phyloP scores from a whole-genome alignment of 2,888 invertebrate species.

The Eulithis prunata region DNA sequence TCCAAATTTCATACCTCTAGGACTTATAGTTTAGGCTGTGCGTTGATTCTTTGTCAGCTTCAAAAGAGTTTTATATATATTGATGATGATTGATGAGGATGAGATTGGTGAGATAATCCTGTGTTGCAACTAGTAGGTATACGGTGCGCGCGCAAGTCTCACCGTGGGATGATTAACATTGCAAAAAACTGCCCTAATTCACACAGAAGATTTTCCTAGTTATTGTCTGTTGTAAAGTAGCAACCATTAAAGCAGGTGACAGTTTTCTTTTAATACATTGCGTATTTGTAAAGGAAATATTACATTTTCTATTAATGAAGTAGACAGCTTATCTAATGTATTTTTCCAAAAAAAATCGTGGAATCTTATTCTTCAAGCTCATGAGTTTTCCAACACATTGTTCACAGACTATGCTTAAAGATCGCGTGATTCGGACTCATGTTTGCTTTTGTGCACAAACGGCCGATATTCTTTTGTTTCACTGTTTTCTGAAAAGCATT shows the following conservation, averaged over 20 bases:
- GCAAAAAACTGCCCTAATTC: constrained; percentile 72
- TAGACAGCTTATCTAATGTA: no score
- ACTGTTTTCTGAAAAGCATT: constrained; percentile 28
- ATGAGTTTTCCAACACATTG: constrained; percentile 55
- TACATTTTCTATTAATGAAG: no score
- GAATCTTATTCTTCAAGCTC: background rate
- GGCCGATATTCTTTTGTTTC: constrained; percentile 40
- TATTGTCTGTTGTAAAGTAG: constrained; percentile 55
- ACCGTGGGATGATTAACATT: constrained; percentile 26
- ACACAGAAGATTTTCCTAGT: constrained; percentile 69
- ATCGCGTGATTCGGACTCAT: constrained; percentile 67
- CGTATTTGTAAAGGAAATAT: constrained; percentile 10
- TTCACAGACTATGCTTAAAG: constrained; percentile 60
- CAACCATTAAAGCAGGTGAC: constrained; percentile 2
- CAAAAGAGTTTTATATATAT: no score
- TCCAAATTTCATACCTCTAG: no score
- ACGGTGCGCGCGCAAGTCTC: constrained; percentile 23
- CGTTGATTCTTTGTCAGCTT: no score
- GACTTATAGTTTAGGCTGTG: no score
- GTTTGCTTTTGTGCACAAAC: constrained; percentile 44
- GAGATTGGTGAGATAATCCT: constrained; percentile 21
- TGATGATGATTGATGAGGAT: no score
- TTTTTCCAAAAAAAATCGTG: constrained; percentile 5
- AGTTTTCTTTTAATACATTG: constrained; percentile 29
- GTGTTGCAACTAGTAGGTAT: constrained; percentile 2